phyloP scores from a whole-genome alignment of 2,888 invertebrate genomes.

The Drosophila imparisetae region DNA sequence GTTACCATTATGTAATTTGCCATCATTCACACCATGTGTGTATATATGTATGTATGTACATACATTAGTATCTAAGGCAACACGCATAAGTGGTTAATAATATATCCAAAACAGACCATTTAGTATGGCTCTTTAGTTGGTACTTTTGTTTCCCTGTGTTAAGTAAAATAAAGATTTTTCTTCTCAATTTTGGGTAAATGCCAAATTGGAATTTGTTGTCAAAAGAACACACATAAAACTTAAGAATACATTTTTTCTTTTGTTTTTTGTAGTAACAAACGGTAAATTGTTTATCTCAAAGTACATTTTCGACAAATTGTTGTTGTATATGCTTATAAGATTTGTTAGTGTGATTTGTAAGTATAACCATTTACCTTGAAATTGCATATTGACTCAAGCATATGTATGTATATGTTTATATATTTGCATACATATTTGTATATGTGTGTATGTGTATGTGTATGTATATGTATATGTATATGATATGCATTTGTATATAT shows the following conservation, averaged over 20 bases:
- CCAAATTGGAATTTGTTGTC: slow-evolving; percentile 24
- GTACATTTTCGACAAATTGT: slow-evolving; percentile 3
- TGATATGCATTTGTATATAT: background rate
- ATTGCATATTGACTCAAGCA: background rate
- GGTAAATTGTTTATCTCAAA: slow-evolving; percentile 25
- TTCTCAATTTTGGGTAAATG: background rate
- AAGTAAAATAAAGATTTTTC: background rate
- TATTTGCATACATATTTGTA: slow-evolving; percentile 1
- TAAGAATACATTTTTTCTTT: background rate
- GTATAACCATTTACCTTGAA: background rate
- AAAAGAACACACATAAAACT: slow-evolving; percentile 40
- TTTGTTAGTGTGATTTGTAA: background rate
- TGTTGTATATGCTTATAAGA: slow-evolving; percentile 1
- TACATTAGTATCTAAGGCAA: background rate
- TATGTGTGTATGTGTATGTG: background rate
- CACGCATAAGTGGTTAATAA: background rate
- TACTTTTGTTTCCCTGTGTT: background rate
- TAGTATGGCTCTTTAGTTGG: background rate
- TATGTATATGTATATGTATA: slow-evolving; percentile 11
- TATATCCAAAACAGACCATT: background rate
- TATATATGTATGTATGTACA: background rate
- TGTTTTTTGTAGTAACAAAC: slow-evolving; percentile 13
- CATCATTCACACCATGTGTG: background rate
- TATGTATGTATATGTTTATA: slow-evolving; percentile 4
- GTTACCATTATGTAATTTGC: background rate